Evolutionary conservation across 2,113 vertebrate species (phyloP), one percentile per base, ranked within the genome.

Genomic region (Centrocercus urophasianus): DNA sequence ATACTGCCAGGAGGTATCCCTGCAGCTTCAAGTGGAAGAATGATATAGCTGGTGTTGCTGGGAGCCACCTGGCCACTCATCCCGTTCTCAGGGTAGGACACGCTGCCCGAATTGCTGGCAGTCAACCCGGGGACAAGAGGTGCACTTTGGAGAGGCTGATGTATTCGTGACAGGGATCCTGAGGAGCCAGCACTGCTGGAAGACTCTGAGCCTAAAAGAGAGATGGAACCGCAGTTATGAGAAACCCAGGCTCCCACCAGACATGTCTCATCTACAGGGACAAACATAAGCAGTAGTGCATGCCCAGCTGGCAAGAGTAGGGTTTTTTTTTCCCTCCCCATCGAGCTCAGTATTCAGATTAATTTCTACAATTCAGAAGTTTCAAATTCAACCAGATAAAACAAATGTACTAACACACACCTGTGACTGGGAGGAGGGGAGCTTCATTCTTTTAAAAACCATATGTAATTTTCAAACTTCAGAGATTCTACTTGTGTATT

Each of bases 1-100:
- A 99, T 99, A 96, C 99, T 99, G 90, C 99, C 99, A 1, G 99
- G 99, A 0, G 98, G 98, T 95, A 99, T 99, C 67, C 98, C 99
- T 48, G 98, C 96, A 66, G 99, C 98, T 97, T 99, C 99, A 85
- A 98, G 97, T 84, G 98, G 98, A 86, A 98, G 98, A 86, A 98
- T 96, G 89, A 99, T 98, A 93, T 98, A 99, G 97, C 98, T 97
- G 89, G 98, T 97, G 97, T 96, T 98, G 77, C 95, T 97, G 74
- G 98, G 91, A 54, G 97, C 74, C 13, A 97, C 97, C 90, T 98
- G 98, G 82, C 95, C 93, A 56, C 93, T 97, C 88, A 98, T 95
- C 93, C 96, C 97, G 1, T 88, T 98, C 97, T 98, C 98, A 17
- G 98, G 82, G 81, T 97, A 98, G 90, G 98, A 89, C 60, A 97